Conservation (phyloP, 64 coral and sea anemone genomes). For the Actinia tenebrosa region DNA sequence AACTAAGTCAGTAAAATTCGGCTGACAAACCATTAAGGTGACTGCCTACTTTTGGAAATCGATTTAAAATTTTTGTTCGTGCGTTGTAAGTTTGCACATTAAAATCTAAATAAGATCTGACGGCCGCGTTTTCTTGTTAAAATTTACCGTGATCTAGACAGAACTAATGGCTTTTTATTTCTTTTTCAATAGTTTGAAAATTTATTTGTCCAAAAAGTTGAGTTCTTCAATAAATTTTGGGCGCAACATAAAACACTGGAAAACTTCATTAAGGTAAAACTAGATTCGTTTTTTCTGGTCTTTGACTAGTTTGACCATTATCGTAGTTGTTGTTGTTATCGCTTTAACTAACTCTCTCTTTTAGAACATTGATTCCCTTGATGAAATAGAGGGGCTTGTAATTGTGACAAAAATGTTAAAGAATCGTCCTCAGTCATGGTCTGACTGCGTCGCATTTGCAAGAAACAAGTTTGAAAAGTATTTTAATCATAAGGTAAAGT, state of each 20-base stretch:
- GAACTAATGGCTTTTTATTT: not conserved
- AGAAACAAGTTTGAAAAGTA: slow-evolving; percentile 95
- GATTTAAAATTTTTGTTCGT: no score
- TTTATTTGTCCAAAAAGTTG: slow-evolving; percentile 67
- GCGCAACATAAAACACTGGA: slow-evolving; percentile 29
- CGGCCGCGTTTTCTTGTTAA: no score
- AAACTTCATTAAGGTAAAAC: slow-evolving; percentile 43
- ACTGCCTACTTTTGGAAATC: no score
- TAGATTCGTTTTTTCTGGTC: not conserved
- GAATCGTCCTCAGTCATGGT: slow-evolving; percentile 59
- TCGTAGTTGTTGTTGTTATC: no score
- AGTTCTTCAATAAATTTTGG: slow-evolving; percentile 78
- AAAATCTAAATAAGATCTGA: no score
- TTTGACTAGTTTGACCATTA: no score
- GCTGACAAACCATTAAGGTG: no score
- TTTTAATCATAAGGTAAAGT: slow-evolving; percentile 90
- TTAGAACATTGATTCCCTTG: not conserved
- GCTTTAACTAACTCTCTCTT: no score
- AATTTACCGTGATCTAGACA: no score
- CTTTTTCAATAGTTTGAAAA: slow-evolving; percentile 81
- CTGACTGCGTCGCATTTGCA: slow-evolving; percentile 59
- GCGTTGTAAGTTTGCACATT: no score
- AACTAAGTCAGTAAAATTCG: no score
- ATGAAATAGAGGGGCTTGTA: slow-evolving; percentile 41
- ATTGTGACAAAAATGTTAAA: slow-evolving; percentile 56